A percentile compares a stretch with the other conserved stretches of the same genome.
Conservation (phyloP, 2,888 invertebrate genomes). For the Andrena haemorrhoa region DNA sequence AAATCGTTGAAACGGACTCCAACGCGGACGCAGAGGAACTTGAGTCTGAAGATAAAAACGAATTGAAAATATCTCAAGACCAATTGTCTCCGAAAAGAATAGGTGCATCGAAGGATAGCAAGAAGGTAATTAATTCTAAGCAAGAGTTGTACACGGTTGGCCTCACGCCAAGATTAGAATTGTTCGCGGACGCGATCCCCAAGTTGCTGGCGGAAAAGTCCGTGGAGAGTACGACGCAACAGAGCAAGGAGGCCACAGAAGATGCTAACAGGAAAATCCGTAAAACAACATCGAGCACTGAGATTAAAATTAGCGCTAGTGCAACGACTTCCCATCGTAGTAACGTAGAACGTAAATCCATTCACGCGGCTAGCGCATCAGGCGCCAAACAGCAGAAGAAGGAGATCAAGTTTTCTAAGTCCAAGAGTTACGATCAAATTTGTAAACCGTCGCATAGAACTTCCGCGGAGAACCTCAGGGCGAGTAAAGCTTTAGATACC, state of each 20-base stretch:
- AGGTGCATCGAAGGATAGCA: constrained; percentile 59
- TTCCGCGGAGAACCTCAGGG: constrained; percentile 72
- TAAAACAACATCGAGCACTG: constrained; percentile 29
- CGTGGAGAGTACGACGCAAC: constrained; percentile 67
- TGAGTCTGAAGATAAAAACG: constrained; percentile 48
- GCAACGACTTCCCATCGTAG: constrained; percentile 11
- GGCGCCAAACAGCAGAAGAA: constrained; percentile 63
- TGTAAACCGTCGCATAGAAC: constrained; percentile 71
- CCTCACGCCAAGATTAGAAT: constrained; percentile 81
- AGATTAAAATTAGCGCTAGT: constrained; percentile 14
- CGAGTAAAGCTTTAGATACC: constrained; percentile 61
- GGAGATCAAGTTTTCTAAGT: constrained; percentile 74
- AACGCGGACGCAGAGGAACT: constrained; percentile 55
- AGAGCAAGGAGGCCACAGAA: constrained; percentile 42
- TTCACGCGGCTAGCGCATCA: constrained; percentile 61
- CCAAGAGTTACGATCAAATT: constrained; percentile 81
- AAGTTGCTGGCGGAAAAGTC: constrained; percentile 82
- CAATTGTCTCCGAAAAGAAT: constrained; percentile 57
- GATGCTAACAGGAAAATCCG: constrained; percentile 11
- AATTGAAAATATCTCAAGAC: constrained; percentile 58
- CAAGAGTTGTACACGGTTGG: constrained; percentile 80
- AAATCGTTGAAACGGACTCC: constrained; percentile 73
- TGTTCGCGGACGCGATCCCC: constrained; percentile 83
- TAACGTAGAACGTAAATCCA: constrained; percentile 50
- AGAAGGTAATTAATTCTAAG: constrained; percentile 74